Conservation (phyloP, 1,140 invertebrate species). For the Atopsyche davidsoni region DNA sequence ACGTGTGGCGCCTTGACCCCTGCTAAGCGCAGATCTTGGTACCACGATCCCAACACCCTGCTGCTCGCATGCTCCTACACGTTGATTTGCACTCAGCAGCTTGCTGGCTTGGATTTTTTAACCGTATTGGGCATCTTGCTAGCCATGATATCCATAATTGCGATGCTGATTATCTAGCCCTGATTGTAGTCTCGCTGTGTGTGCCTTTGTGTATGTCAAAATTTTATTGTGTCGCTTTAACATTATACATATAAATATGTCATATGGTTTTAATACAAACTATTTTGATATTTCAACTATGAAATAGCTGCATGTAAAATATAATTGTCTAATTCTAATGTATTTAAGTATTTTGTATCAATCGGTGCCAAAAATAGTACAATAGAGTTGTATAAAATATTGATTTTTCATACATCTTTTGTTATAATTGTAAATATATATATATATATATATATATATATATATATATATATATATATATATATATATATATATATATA, state of each 20-base stretch:
- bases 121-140: slow-evolving; percentile 61
- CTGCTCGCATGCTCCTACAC: slow-evolving; percentile 60
- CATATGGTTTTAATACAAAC: too few species aligned
- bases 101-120: slow-evolving; percentile 58
- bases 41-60: slow-evolving; percentile 49
- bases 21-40: slow-evolving; percentile 46
- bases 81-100: slow-evolving; percentile 56
- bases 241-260: too few species aligned
- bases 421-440: too few species aligned
- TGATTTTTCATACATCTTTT: neutral
- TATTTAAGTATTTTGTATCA: slow-evolving; percentile 18
- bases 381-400: neutral
- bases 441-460: too few species aligned
- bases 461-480: too few species aligned
- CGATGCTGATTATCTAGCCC: slow-evolving; percentile 50
- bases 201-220: too few species aligned
- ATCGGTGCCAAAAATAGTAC: slow-evolving; percentile 24
- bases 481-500: too few species aligned
- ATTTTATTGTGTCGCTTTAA: too few species aligned
- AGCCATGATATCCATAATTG: slow-evolving; percentile 61
- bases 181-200: neutral
- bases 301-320: neutral
- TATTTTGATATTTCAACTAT: neutral
- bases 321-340: neutral
- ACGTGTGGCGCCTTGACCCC: slow-evolving; percentile 36